Conservation (phyloP, 2,113 vertebrate genomes). For the Apus apus region DNA sequence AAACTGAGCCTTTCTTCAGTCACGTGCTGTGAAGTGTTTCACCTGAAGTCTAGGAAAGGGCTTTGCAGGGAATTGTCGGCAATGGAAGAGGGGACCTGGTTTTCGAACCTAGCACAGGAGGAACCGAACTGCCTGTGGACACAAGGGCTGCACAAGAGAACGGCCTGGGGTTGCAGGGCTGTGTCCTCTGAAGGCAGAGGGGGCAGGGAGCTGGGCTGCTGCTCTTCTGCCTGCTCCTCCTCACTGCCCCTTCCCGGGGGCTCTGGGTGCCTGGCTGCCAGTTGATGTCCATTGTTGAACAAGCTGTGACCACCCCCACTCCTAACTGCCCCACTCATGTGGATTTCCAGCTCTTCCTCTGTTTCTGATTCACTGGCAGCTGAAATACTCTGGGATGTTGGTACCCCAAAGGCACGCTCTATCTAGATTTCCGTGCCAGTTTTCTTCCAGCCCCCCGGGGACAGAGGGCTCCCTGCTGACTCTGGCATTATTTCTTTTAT, state of each 20-base stretch:
- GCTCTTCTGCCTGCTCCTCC: neutral
- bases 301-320: neutral
- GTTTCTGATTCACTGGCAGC: neutral
- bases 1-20: neutral
- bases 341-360: neutral
- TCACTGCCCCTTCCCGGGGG: too few species aligned
- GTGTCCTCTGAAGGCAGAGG: neutral
- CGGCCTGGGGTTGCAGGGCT: neutral
- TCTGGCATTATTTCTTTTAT: neutral
- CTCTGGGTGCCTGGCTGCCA: too few species aligned
- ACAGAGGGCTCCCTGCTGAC: neutral
- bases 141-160: neutral
- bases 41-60: neutral
- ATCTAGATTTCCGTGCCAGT: accelerated
- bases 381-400: neutral
- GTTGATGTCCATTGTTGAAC: neutral
- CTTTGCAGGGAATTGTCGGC: neutral
- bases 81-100: neutral
- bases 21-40: accelerated
- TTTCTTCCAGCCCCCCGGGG: neutral
- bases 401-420: neutral
- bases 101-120: neutral
- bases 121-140: neutral
- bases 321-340: neutral
- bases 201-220: neutral